Conservation (phyloP, 2,888 invertebrate genomes). For the Torymus auratus region DNA sequence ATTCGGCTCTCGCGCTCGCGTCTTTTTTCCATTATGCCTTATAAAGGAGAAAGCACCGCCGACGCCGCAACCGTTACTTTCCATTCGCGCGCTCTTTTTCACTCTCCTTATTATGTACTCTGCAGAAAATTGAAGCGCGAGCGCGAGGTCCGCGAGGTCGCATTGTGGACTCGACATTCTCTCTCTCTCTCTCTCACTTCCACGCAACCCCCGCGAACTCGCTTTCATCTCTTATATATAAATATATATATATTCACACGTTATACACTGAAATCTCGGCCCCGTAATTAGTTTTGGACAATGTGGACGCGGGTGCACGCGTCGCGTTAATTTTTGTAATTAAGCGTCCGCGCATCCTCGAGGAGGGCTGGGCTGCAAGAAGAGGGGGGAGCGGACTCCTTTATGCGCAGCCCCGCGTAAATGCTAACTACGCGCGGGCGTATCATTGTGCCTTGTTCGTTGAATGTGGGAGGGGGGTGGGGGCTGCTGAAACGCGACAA, state of each 20-base stretch:
- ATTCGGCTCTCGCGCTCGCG: slow-evolving; percentile 21
- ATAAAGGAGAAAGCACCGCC: slow-evolving; percentile 49
- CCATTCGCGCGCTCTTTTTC: slow-evolving; percentile 23
- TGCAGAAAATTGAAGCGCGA: slow-evolving; percentile 10
- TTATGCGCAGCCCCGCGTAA: slow-evolving; percentile 12
- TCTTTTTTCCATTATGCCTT: slow-evolving; percentile 49
- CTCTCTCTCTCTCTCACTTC: no score
- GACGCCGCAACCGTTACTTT: slow-evolving; percentile 15
- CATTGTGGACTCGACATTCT: neutral
- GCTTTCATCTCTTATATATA: neutral
- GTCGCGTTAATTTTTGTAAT: slow-evolving; percentile 71
- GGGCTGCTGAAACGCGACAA: no score
- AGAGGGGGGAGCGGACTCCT: neutral
- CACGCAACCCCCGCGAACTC: neutral
- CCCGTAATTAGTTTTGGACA: slow-evolving; percentile 72
- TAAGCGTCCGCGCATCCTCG: slow-evolving; percentile 61
- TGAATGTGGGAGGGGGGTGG: neutral
- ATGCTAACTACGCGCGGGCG: slow-evolving; percentile 47
- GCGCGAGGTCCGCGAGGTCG: neutral
- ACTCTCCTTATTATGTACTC: slow-evolving; percentile 25
- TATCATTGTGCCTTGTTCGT: slow-evolving; percentile 37
- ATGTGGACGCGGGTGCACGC: slow-evolving; percentile 57
- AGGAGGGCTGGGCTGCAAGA: neutral
- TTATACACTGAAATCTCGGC: slow-evolving; percentile 43
- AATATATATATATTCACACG: no score